Evolutionary conservation across 2,797 vertebrate genomes (phyloP).

Genomic region (Carcharodon carcharias): DNA sequence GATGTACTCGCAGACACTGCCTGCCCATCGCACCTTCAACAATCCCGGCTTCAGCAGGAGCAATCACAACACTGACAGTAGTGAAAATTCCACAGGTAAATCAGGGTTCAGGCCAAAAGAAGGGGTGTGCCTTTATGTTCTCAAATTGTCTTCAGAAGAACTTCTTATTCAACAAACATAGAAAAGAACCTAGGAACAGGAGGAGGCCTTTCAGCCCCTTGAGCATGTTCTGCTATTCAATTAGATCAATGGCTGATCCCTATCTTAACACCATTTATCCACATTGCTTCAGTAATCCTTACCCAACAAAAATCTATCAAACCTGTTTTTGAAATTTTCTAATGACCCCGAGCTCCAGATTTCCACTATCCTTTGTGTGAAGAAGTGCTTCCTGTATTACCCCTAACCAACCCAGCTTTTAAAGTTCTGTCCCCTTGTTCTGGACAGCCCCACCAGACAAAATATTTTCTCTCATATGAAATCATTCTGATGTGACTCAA

Average conservation of each 20-base stretch:
- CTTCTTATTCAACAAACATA: background rate
- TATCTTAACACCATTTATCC: background rate
- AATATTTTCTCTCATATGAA: background rate
- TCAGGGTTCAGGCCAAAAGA: background rate
- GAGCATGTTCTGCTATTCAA: background rate
- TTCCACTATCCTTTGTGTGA: background rate
- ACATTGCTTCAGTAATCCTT: background rate
- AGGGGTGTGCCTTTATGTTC: background rate
- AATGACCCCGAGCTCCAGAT: background rate
- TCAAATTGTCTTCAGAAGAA: background rate
- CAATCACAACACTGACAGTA: background rate
- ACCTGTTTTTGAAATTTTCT: background rate
- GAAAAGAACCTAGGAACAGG: background rate
- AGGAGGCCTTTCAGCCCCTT: background rate
- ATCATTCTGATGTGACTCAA: too few relatives aligned
- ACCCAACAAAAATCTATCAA: background rate
- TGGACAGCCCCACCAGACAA: background rate
- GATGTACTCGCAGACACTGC: constrained; percentile 42
- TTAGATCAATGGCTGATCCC: background rate
- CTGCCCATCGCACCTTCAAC: constrained; percentile 48
- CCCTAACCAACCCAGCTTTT: background rate
- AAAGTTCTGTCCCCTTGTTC: background rate
- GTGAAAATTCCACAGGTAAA: background rate
- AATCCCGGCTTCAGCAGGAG: constrained; percentile 53
- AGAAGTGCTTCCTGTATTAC: background rate